Conservation (phyloP, 2,888 invertebrate species). For the Rosalia funebris region DNA sequence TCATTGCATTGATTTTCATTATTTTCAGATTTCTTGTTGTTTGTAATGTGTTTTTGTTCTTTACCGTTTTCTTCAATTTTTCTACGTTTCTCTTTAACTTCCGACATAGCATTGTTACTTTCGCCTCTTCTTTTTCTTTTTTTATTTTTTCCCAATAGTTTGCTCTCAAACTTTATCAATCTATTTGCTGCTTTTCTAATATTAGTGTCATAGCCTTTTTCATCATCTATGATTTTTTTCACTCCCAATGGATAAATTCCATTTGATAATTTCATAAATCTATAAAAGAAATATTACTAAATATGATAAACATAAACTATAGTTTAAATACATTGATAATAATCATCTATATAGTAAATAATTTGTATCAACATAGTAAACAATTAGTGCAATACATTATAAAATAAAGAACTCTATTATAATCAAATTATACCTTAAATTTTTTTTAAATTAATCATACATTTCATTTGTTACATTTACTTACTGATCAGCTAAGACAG, state of each 20-base stretch:
- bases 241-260: constrained; percentile 77
- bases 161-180: constrained; percentile 58
- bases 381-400: too few relatives aligned
- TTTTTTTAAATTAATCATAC: too few relatives aligned
- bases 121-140: constrained; percentile 43
- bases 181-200: constrained; percentile 56
- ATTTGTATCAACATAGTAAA: too few relatives aligned
- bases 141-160: constrained; percentile 57
- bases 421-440: too few relatives aligned
- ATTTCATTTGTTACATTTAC: too few relatives aligned
- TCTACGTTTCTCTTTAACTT: constrained; percentile 34
- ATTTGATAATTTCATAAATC: constrained; percentile 69
- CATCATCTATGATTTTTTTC: constrained; percentile 64
- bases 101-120: constrained; percentile 40
- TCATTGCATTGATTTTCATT: too few relatives aligned
- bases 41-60: too few relatives aligned
- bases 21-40: too few relatives aligned
- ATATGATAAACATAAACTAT: too few relatives aligned
- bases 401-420: too few relatives aligned
- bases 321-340: too few relatives aligned
- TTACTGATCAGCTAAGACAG: constrained; percentile 67
- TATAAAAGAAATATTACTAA: constrained; percentile 50
- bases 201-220: constrained; percentile 51
- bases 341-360: too few relatives aligned
- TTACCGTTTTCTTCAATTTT: constrained; percentile 31